A percentile compares a stretch with the other conserved stretches of the same genome.
These are phyloP conservation scores for Ormyrus labotus DNA, from an alignment of 2,888 invertebrate species.

Conservation along the genomic window DNA sequence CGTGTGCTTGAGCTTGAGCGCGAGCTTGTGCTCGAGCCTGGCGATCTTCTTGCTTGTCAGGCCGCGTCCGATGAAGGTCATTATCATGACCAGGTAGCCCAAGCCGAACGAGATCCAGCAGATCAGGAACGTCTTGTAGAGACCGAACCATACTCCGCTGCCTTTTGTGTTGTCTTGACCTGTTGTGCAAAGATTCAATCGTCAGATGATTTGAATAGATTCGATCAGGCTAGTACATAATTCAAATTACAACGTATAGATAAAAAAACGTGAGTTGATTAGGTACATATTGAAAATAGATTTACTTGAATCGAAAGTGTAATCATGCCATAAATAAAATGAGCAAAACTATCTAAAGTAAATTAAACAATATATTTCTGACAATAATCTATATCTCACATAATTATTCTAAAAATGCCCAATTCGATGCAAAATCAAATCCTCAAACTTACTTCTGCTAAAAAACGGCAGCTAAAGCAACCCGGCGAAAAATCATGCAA, in stretches of 20 bases:
- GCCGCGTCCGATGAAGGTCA: constrained; percentile 88
- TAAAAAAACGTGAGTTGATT: too few species aligned
- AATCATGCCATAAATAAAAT: too few species aligned
- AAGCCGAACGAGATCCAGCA: constrained; percentile 94
- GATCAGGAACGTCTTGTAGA: constrained; percentile 89
- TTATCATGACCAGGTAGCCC: constrained; percentile 93
- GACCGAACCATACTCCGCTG: constrained; percentile 80
- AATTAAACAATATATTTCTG: too few species aligned
- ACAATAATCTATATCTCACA: too few species aligned
- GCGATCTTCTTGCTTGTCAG: constrained; percentile 86
- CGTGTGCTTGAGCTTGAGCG: constrained; percentile 86
- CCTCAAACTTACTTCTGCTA: too few species aligned
- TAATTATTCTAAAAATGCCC: too few species aligned
- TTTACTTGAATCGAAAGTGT: too few species aligned
- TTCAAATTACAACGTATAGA: neutral
- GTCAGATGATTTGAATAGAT: too few species aligned
- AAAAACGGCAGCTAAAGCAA: too few species aligned
- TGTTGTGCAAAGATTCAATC: constrained; percentile 49
- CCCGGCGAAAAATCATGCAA: neutral
- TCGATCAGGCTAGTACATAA: neutral
- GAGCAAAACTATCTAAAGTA: too few species aligned
- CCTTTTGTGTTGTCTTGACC: constrained; percentile 73
- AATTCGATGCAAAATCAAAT: too few species aligned
- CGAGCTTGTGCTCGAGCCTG: constrained; percentile 86
- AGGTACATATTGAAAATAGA: too few species aligned